These are phyloP conservation scores for Oceanodroma leucorhoa DNA, from an alignment of 2,797 vertebrate genomes.

Conservation along the genomic window DNA sequence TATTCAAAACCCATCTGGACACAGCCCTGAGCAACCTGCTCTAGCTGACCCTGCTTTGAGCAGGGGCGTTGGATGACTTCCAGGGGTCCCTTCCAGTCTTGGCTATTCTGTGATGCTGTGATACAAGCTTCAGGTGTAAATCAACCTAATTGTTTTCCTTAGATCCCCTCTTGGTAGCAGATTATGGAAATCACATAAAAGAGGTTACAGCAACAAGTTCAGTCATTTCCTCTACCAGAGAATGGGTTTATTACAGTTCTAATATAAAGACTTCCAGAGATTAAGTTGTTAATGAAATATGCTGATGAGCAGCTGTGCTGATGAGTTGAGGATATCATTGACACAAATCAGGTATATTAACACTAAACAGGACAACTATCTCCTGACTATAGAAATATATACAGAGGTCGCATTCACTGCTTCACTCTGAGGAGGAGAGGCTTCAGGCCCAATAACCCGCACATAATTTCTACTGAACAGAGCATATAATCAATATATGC, in stretches of 20 bases:
- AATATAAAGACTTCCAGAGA: not conserved
- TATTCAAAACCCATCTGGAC: not conserved
- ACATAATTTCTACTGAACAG: not conserved
- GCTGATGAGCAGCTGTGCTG: not conserved
- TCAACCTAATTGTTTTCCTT: not conserved
- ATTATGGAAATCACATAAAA: not conserved
- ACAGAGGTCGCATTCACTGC: constrained; percentile 11
- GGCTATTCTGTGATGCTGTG: not conserved
- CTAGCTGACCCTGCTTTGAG: not conserved
- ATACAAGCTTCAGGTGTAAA: not conserved
- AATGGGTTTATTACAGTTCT: not conserved
- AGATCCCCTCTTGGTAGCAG: not conserved
- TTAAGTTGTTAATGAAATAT: constrained; percentile 11
- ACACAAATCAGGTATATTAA: not conserved
- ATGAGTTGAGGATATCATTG: not conserved
- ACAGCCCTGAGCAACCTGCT: not conserved
- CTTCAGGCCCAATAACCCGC: not conserved
- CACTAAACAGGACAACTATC: not conserved
- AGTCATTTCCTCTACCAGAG: not conserved
- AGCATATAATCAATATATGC: constrained; percentile 30
- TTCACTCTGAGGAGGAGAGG: not conserved
- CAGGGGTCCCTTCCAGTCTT: not conserved
- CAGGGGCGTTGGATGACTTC: not conserved
- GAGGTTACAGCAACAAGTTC: not conserved
- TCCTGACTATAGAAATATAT: not conserved